Conservation (phyloP, 2,113 vertebrate genomes). For the Chaetodon auriga region DNA sequence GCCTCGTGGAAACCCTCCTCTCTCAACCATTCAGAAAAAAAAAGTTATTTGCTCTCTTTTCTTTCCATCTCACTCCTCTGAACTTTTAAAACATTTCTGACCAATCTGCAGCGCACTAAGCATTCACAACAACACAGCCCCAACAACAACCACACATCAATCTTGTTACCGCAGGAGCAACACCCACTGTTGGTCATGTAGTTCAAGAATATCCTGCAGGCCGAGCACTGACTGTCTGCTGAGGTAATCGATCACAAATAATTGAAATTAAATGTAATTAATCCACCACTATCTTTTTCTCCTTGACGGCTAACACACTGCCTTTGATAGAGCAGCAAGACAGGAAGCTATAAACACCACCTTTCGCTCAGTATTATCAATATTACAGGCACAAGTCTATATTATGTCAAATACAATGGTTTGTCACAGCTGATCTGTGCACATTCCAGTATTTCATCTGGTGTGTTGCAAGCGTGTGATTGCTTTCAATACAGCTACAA, state of each 20-base stretch:
- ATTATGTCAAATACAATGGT: not conserved
- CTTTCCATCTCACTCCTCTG: constrained; percentile 45
- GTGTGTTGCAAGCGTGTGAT: not conserved
- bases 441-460: not conserved
- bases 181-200: constrained; percentile 18
- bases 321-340: not conserved
- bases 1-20: constrained; percentile 22
- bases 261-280: constrained; percentile 2
- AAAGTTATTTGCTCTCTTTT: constrained; percentile 41
- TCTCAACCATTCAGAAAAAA: constrained; percentile 24
- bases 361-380: not conserved
- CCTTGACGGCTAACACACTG: not conserved
- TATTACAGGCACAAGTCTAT: not conserved
- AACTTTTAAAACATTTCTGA: constrained; percentile 46
- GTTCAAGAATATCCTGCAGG: constrained; percentile 27
- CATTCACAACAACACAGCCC: constrained; percentile 20
- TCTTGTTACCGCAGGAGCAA: constrained; percentile 46
- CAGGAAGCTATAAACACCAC: not conserved
- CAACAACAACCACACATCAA: constrained; percentile 37
- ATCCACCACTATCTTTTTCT: not conserved
- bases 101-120: constrained; percentile 34
- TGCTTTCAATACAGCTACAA: not conserved
- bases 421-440: not conserved
- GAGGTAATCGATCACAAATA: not conserved
- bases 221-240: not conserved